Percentiles rank a stretch among this genome's conserved stretches.
Evolutionary conservation across 2,888 invertebrate species (phyloP).

Genomic region (Spilarctia lutea): DNA sequence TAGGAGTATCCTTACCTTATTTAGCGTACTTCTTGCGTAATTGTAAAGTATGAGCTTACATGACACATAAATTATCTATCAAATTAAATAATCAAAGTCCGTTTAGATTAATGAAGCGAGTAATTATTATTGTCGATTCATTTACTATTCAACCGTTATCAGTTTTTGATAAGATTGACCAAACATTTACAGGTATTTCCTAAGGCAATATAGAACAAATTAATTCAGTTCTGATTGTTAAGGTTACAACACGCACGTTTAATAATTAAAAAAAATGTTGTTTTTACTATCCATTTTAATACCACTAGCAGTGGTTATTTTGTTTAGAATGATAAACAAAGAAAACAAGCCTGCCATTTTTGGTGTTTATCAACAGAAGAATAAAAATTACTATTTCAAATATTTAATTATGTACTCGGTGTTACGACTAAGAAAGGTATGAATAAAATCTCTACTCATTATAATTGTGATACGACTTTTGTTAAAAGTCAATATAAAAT

Average conservation of each 20-base stretch:
- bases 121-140: slow-evolving; percentile 10
- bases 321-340: slow-evolving; percentile 71
- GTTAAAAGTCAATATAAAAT: background rate
- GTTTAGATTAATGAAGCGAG: background rate
- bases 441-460: slow-evolving; percentile 21
- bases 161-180: slow-evolving; percentile 38
- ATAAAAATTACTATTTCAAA: slow-evolving; percentile 83
- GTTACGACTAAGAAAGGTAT: slow-evolving; percentile 80
- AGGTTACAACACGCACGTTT: background rate
- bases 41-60: background rate
- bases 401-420: slow-evolving; percentile 78
- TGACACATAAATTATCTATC: background rate
- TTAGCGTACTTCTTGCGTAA: slow-evolving; percentile 4
- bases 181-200: slow-evolving; percentile 10
- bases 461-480: background rate
- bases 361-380: slow-evolving; percentile 83
- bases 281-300: slow-evolving; percentile 61
- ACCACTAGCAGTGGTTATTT: slow-evolving; percentile 59
- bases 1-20: background rate
- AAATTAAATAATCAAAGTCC: slow-evolving; percentile 8
- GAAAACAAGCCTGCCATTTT: slow-evolving; percentile 72
- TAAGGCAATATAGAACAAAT: background rate
- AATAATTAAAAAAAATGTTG: slow-evolving; percentile 57
- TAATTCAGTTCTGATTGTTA: slow-evolving; percentile 7
- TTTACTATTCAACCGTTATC: slow-evolving; percentile 15